Conservation (phyloP, 2,113 vertebrate species). For the Heptranchias perlo region DNA sequence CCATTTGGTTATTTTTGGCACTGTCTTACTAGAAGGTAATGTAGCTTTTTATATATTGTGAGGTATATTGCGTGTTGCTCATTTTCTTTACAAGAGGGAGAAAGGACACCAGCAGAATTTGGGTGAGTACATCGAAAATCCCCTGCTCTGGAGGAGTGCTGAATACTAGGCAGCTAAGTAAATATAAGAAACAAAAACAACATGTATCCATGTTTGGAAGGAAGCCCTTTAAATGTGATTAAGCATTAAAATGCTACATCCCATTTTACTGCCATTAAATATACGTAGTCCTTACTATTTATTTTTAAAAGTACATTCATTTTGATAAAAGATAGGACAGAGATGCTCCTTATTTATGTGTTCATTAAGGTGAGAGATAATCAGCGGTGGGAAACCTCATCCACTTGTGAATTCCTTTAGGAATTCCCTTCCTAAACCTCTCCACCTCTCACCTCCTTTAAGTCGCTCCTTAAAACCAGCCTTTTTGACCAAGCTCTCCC, state of each 20-base stretch:
- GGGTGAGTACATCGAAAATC: background rate
- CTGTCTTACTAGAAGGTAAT: background rate
- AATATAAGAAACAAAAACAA: background rate
- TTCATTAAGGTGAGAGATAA: background rate
- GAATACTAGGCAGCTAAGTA: background rate
- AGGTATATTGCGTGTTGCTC: background rate
- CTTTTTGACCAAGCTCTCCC: no score
- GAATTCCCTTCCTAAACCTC: background rate
- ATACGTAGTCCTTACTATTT: background rate
- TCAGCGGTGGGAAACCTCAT: background rate
- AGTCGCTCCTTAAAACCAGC: background rate
- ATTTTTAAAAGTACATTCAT: background rate
- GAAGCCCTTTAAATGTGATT: background rate
- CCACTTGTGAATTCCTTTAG: no score
- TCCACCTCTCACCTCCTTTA: background rate
- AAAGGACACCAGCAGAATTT: background rate
- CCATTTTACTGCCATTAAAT: background rate
- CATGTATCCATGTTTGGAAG: background rate
- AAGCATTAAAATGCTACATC: background rate
- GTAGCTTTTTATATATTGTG: background rate
- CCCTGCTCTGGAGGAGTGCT: background rate
- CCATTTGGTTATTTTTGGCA: background rate
- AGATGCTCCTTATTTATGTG: background rate
- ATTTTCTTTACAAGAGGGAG: background rate
- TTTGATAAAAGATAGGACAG: background rate